A percentile compares a stretch with the other conserved stretches of the same genome.
Evolutionary conservation across 1,140 invertebrate species (phyloP).

Genomic region (Zaprionus nigranus): DNA sequence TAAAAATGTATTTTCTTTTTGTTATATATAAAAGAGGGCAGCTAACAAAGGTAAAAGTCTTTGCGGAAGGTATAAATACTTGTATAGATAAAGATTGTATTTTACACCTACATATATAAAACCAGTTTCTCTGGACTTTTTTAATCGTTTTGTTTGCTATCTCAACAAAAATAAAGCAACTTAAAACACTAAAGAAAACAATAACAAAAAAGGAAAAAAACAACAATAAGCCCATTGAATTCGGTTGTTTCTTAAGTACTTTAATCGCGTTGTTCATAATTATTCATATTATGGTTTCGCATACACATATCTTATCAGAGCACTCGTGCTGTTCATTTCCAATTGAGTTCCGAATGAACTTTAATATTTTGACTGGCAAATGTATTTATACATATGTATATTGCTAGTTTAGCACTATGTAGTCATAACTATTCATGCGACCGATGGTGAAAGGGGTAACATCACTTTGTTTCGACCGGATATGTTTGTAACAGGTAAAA

Average conservation of each 20-base stretch:
- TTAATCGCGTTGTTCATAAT: conserved; percentile 14
- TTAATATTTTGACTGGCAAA: conserved; percentile 20
- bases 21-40: background rate
- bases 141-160: background rate
- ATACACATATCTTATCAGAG: conserved; percentile 42
- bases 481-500: too few relatives aligned
- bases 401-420: background rate
- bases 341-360: conserved; percentile 22
- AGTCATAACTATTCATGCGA: background rate
- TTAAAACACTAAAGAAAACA: background rate
- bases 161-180: background rate
- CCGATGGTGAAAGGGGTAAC: too few relatives aligned
- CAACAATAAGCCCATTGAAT: conserved; percentile 29
- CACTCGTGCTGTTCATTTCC: conserved; percentile 17
- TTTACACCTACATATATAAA: background rate
- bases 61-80: background rate
- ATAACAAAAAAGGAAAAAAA: background rate
- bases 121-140: background rate
- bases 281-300: conserved; percentile 6
- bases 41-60: background rate
- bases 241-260: conserved; percentile 30
- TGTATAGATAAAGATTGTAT: background rate
- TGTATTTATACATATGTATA: background rate
- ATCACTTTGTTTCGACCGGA: too few relatives aligned
- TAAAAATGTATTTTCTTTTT: background rate